A percentile compares a stretch with the other conserved stretches of the same genome.
Conservation (phyloP, 2,113 vertebrate species). For the Elgaria multicarinata region DNA sequence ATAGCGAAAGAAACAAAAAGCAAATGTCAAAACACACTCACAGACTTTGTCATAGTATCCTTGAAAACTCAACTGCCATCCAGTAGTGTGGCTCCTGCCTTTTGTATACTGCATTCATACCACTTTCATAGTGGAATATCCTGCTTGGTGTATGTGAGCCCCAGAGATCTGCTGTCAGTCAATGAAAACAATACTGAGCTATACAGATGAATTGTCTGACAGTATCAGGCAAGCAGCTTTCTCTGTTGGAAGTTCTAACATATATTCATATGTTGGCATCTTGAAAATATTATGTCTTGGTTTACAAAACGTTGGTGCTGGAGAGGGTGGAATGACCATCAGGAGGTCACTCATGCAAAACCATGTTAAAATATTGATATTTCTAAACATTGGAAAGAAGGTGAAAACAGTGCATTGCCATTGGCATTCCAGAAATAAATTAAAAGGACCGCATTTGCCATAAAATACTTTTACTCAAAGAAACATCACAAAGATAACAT, state of each 20-base stretch:
- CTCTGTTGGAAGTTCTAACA: neutral
- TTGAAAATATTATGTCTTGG: neutral
- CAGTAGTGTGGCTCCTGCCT: too few relatives aligned
- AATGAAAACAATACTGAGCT: neutral
- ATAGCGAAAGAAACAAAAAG: neutral
- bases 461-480: neutral
- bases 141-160: too few relatives aligned
- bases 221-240: neutral
- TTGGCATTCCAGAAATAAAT: neutral
- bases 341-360: neutral
- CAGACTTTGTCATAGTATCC: neutral
- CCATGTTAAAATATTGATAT: neutral
- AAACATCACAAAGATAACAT: neutral
- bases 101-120: too few relatives aligned
- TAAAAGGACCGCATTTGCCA: neutral
- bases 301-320: neutral
- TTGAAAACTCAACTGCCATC: neutral
- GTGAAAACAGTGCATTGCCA: neutral
- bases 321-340: neutral
- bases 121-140: too few relatives aligned
- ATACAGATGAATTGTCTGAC: neutral
- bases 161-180: neutral
- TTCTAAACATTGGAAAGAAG: neutral
- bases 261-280: neutral
- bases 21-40: neutral